A percentile compares a stretch with the other conserved stretches of the same genome.
Conservation (phyloP, 2,797 vertebrate genomes). For the Catharus ustulatus region DNA sequence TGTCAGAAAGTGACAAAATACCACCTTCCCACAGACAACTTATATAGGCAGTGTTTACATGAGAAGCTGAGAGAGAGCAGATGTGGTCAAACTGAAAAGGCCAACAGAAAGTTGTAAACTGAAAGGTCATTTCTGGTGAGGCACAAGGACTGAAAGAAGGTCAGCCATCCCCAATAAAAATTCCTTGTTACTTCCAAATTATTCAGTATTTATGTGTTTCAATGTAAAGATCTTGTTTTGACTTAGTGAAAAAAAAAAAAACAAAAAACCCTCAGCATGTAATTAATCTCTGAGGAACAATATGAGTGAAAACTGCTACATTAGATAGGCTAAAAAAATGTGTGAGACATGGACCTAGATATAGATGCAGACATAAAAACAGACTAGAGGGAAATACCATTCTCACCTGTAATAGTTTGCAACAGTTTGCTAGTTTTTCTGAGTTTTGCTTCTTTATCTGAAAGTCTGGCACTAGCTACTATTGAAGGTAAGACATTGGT, state of each 20-base stretch:
- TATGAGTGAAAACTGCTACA: not conserved
- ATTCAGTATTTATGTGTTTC: not conserved
- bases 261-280: not conserved
- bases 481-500: not conserved
- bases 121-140: conserved; percentile 62
- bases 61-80: conserved; percentile 38
- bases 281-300: not conserved
- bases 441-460: not conserved
- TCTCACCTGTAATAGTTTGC: not conserved
- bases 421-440: not conserved
- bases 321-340: not conserved
- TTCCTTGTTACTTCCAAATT: conserved; percentile 20
- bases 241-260: not conserved
- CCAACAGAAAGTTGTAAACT: conserved; percentile 64
- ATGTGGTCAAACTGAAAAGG: conserved; percentile 68
- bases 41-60: conserved; percentile 1
- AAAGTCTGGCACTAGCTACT: not conserved
- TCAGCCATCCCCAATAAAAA: conserved; percentile 57
- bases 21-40: conserved; percentile 3
- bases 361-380: not conserved
- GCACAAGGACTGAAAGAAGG: conserved; percentile 44
- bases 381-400: not conserved
- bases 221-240: not conserved
- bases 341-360: not conserved
- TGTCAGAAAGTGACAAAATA: conserved; percentile 32